Percentiles rank a stretch among this genome's conserved stretches.
Evolutionary conservation across 2,888 invertebrate genomes (phyloP).

Genomic region (Netelia fuscicornis): DNA sequence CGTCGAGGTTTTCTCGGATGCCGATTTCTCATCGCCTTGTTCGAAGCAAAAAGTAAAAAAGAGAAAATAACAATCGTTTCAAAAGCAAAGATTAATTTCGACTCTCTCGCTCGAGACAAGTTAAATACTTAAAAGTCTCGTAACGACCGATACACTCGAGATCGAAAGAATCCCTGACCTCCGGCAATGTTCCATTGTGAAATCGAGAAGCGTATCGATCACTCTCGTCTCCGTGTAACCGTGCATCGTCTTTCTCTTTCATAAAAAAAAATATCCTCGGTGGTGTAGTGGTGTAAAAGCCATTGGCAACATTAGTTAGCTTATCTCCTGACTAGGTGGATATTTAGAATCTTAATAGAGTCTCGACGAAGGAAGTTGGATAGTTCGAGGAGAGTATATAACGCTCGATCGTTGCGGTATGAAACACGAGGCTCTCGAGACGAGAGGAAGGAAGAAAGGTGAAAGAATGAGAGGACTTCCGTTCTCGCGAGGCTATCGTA

Average conservation of each 20-base stretch:
- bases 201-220: constrained; percentile 28
- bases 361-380: background rate
- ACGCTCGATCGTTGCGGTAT: constrained; percentile 4
- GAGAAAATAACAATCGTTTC: background rate
- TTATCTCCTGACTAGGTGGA: background rate
- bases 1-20: too few species aligned
- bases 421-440: constrained; percentile 29
- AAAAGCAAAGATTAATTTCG: constrained; percentile 11
- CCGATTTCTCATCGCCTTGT: too few species aligned
- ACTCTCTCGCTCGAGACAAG: constrained; percentile 1
- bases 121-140: too few species aligned
- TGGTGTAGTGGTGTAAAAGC: background rate
- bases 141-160: background rate
- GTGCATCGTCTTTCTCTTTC: background rate
- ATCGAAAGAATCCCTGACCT: constrained; percentile 15
- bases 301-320: constrained; percentile 3
- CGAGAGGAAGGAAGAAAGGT: constrained; percentile 37
- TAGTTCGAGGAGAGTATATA: background rate
- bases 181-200: constrained; percentile 11
- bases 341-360: constrained; percentile 8
- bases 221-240: background rate
- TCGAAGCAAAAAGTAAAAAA: too few species aligned
- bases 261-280: background rate
- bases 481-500: constrained; percentile 41
- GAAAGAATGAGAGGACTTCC: constrained; percentile 61